Conservation (phyloP, 2,113 vertebrate species). For the Apteryx owenii region DNA sequence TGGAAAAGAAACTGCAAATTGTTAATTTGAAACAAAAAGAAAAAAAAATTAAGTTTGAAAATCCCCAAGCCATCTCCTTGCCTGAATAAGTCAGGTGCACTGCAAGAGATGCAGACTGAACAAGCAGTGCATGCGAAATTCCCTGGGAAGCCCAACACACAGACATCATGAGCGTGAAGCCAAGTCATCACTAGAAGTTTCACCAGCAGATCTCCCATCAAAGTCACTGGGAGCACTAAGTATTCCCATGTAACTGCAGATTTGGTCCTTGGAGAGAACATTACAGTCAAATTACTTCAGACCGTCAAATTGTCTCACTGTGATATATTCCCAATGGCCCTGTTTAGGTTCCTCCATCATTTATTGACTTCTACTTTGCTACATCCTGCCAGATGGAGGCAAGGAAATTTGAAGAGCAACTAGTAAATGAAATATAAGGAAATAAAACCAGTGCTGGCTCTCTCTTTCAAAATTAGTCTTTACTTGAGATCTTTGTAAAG, state of each 20-base stretch:
- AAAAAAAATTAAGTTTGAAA: background rate
- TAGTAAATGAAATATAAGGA: background rate
- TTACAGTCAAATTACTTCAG: constrained; percentile 21
- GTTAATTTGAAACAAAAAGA: background rate
- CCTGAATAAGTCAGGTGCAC: constrained; percentile 11
- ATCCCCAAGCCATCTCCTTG: background rate
- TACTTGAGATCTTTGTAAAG: constrained; percentile 25
- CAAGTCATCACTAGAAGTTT: background rate
- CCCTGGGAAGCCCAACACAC: background rate
- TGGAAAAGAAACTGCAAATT: background rate
- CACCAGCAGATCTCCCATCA: background rate
- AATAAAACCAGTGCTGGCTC: background rate
- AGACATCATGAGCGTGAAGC: background rate
- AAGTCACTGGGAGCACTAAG: background rate
- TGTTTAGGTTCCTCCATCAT: background rate
- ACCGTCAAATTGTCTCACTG: background rate
- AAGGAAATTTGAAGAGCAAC: constrained; percentile 45
- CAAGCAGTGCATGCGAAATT: background rate
- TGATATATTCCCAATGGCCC: background rate
- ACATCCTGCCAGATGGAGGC: constrained; percentile 22
- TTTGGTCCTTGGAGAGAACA: background rate
- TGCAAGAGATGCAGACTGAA: background rate
- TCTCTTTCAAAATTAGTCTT: background rate
- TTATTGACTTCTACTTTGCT: constrained; percentile 27
- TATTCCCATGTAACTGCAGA: background rate